Percentiles rank a stretch among this genome's conserved stretches.
Evolutionary conservation across 2,888 invertebrate genomes (phyloP).

Genomic region (Myopa testacea): DNA sequence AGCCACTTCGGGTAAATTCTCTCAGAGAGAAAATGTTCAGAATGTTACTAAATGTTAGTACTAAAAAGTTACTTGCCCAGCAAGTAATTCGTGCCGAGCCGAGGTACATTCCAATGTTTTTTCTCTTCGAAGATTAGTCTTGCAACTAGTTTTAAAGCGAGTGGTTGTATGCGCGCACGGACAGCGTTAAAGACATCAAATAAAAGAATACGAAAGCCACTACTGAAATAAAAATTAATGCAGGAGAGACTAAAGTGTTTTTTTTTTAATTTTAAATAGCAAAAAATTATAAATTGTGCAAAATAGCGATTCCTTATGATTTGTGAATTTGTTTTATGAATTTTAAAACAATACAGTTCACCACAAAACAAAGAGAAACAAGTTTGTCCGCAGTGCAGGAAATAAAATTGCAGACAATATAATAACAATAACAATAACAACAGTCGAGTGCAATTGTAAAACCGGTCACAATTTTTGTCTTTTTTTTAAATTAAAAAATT

Average conservation of each 20-base stretch:
- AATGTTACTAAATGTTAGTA: too few relatives aligned
- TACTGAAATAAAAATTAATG: neutral
- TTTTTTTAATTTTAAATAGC: too few relatives aligned
- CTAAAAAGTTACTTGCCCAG: too few relatives aligned
- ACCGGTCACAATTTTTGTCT: constrained; percentile 12
- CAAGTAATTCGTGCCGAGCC: too few relatives aligned
- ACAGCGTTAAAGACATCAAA: constrained; percentile 4
- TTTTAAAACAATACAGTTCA: too few relatives aligned
- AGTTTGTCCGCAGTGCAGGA: neutral
- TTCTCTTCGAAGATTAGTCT: constrained; percentile 51
- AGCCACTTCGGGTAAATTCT: too few relatives aligned
- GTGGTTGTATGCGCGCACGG: constrained; percentile 45
- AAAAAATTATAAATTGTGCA: too few relatives aligned
- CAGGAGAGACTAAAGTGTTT: neutral
- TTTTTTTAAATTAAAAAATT: neutral
- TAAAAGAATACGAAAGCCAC: neutral
- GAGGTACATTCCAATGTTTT: too few relatives aligned
- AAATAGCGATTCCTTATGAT: too few relatives aligned
- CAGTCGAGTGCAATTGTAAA: constrained; percentile 14
- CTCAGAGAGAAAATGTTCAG: too few relatives aligned
- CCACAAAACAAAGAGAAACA: neutral
- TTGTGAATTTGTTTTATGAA: too few relatives aligned
- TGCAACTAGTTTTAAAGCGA: constrained; percentile 61
- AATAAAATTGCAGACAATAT: neutral
- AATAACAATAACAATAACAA: neutral